Base-by-base conservation (phyloP, 2,888 invertebrate species). In the Tethea ocularis region DNA sequence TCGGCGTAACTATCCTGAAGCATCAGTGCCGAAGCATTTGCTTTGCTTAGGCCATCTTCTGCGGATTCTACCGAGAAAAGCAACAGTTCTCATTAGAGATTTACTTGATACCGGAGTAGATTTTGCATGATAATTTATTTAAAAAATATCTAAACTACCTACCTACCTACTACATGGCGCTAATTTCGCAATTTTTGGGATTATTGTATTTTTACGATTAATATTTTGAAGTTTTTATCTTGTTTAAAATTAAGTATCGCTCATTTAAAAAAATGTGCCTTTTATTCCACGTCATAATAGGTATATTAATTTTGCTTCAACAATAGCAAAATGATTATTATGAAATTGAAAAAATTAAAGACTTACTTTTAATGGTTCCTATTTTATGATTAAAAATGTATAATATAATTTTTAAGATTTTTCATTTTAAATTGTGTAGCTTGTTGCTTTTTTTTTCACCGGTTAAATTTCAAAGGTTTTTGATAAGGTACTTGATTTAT, bases 91-190 rank as follows among this genome's bases (percentile, higher is more conserved):
- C 79, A 87, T 95, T 52, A 88, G 95, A 66, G 95, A 95, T 73
- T 83, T 95, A 55, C 79, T 95, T 29, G 95, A 95, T 68, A 95
- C 95, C 5, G 95, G 95, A 24, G 94, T 95, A 38, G 95, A 95
- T 85, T 95, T 95, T 82, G 95, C 93, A 59, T 95, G 74, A 83
- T 56, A 57, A 13, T 33, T 23, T 13, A 20, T 41, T 41, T 56
- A 55, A 58, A 56, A n/a, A n/a, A n/a, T n/a, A n/a, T n/a, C n/a
- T n/a, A n/a, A n/a, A n/a, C n/a, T n/a, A n/a, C n/a, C n/a, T n/a
- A n/a, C n/a, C n/a, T n/a, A n/a, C n/a, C n/a, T n/a, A n/a, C n/a
- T n/a, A n/a, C n/a, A n/a, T n/a, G n/a, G n/a, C n/a, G n/a, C 2
- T n/a, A 6, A n/a, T 38, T 15, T 2, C 29, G 1, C 4, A 4